Evolutionary conservation across 2,797 vertebrate genomes (phyloP).

Genomic region (Masticophis lateralis): DNA sequence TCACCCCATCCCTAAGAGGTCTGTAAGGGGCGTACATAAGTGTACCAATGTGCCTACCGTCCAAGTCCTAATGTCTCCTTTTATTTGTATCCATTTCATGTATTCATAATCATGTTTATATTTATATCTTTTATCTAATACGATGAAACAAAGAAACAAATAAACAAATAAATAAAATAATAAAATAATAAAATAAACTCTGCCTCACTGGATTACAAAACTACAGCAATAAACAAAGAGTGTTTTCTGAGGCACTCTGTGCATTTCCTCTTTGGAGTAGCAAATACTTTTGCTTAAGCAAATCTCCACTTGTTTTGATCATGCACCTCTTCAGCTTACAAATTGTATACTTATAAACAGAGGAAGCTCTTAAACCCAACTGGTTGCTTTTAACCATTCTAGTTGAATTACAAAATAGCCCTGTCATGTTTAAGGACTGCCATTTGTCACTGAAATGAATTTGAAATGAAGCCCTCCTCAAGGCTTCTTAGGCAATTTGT

Average conservation of each 20-base stretch:
- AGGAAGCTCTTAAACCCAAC: not conserved
- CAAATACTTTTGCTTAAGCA: not conserved
- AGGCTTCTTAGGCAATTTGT: conserved; percentile 9
- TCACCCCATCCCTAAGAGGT: too few species aligned
- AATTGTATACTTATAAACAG: not conserved
- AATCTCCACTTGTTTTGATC: not conserved
- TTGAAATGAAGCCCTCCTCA: not conserved
- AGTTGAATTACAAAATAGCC: not conserved
- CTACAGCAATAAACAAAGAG: not conserved
- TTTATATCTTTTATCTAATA: too few species aligned
- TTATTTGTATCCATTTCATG: too few species aligned
- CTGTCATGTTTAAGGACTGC: not conserved
- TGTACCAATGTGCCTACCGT: too few species aligned
- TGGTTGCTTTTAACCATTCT: conserved; percentile 9
- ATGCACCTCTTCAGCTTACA: not conserved
- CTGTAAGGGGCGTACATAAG: too few species aligned
- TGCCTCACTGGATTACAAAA: not conserved
- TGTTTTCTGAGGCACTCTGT: not conserved
- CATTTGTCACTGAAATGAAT: conserved; percentile 3
- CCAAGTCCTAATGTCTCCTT: too few species aligned
- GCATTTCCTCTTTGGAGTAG: not conserved
- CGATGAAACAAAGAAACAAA: too few species aligned
- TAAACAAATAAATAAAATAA: too few species aligned
- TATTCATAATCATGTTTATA: too few species aligned
- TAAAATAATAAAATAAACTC: too few species aligned